These are phyloP conservation scores for Oreochromis niloticus DNA, from an alignment of 2,113 vertebrate species.

Conservation along the genomic window DNA sequence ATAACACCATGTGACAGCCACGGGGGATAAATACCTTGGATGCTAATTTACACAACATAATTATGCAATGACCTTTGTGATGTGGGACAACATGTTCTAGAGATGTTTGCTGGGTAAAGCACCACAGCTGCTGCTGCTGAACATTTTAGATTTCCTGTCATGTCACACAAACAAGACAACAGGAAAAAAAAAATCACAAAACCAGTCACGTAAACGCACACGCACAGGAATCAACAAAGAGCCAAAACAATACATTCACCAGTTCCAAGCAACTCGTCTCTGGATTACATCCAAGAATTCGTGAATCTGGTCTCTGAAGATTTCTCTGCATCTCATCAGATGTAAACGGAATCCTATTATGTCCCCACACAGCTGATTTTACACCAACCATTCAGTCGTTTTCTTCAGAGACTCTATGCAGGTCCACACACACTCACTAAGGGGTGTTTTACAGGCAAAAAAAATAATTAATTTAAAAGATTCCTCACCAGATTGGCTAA, in stretches of 20 bases:
- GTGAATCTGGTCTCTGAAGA: neutral
- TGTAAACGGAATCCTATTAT: neutral
- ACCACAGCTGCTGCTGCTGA: neutral
- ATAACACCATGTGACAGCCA: neutral
- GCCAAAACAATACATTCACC: neutral
- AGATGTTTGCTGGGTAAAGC: neutral
- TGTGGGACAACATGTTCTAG: neutral
- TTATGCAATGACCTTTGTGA: neutral
- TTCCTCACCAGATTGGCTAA: slow-evolving; percentile 23
- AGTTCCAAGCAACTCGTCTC: neutral
- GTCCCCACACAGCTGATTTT: neutral
- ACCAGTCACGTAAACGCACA: neutral
- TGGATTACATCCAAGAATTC: neutral
- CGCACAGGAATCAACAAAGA: neutral
- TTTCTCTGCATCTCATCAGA: neutral
- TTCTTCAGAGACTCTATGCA: neutral
- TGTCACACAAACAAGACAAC: neutral
- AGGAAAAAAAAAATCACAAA: neutral
- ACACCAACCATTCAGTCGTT: neutral
- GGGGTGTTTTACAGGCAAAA: neutral
- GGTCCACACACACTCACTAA: neutral
- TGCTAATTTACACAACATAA: neutral
- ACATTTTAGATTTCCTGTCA: neutral
- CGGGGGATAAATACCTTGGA: neutral
- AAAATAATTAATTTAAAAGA: neutral